Evolutionary conservation across 2,113 vertebrate genomes (phyloP).

Genomic region (Cavia porcellus): DNA sequence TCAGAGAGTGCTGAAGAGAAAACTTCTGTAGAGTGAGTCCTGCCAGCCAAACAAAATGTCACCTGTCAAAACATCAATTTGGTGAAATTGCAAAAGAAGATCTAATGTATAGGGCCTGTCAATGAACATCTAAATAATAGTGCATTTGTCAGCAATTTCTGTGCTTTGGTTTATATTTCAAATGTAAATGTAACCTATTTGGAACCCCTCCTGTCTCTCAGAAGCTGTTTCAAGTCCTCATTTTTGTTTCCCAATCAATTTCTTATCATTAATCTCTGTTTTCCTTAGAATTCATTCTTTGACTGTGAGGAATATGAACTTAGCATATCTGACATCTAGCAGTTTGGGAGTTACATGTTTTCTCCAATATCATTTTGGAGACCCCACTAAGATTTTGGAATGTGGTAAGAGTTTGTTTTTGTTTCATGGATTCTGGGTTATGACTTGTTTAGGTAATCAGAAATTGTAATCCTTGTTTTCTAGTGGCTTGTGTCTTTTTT

Average conservation of each 20-base stretch:
- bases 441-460: not conserved
- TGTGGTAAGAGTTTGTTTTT: not conserved
- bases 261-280: not conserved
- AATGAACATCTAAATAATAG: conserved; percentile 33
- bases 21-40: conserved; percentile 23
- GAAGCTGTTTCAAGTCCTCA: not conserved
- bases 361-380: not conserved
- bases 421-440: not conserved
- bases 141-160: not conserved
- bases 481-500: not conserved
- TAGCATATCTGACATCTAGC: not conserved
- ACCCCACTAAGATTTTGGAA: not conserved
- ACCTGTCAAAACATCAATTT: conserved; percentile 77
- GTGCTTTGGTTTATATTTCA: conserved; percentile 35
- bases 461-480: not conserved
- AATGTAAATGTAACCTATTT: not conserved
- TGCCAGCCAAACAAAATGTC: conserved; percentile 67
- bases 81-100: conserved; percentile 56
- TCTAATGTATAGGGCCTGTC: conserved; percentile 43
- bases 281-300: not conserved
- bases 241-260: not conserved
- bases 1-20: conserved; percentile 23
- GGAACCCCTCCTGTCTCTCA: not conserved
- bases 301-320: not conserved
- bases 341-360: not conserved